These are phyloP conservation scores for Charadrius vociferus DNA, from an alignment of 2,113 vertebrate species.

Conservation along the genomic window DNA sequence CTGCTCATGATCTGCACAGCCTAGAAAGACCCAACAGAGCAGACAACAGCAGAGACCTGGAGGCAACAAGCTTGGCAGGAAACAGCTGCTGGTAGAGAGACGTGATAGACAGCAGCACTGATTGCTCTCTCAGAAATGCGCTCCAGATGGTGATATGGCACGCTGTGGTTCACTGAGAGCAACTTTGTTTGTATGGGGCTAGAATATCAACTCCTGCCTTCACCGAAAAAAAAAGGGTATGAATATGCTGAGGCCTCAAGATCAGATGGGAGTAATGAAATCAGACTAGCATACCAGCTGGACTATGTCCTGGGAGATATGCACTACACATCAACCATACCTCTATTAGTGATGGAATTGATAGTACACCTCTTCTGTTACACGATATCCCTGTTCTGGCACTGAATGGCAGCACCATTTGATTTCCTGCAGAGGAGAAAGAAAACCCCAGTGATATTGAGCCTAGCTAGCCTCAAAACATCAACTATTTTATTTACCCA, in stretches of 20 bases:
- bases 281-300: neutral
- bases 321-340: neutral
- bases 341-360: neutral
- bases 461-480: neutral
- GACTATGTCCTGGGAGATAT: neutral
- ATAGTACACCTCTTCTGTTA: neutral
- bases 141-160: neutral
- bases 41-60: neutral
- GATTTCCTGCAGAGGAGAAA: neutral
- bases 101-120: neutral
- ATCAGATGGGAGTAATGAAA: neutral
- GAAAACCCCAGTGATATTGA: fast-evolving
- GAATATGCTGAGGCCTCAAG: neutral
- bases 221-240: neutral
- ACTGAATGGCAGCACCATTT: neutral
- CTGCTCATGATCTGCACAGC: neutral
- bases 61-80: neutral
- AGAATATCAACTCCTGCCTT: neutral
- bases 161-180: neutral
- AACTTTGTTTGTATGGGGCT: neutral
- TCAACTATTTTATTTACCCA: neutral
- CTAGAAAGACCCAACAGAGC: neutral
- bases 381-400: fast-evolving
- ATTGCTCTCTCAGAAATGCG: neutral
- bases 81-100: neutral